Conservation (phyloP, 2,888 invertebrate species). For the Masnerella sp. region DNA sequence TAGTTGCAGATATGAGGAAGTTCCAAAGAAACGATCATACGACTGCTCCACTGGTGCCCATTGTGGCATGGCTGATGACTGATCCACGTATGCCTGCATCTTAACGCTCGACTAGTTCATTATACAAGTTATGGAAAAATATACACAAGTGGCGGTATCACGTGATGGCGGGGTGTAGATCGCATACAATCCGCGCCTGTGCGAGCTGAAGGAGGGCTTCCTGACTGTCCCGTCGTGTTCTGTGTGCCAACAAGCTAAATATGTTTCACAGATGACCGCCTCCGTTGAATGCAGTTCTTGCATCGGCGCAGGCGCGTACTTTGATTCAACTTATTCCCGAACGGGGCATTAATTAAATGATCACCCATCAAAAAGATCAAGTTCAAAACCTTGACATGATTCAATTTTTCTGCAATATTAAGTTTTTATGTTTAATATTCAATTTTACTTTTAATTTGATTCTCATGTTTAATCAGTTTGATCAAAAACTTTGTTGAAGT, state of each 20-base stretch:
- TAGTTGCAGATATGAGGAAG: background rate
- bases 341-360: no score
- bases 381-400: no score
- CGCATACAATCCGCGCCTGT: conserved; percentile 35
- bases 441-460: no score
- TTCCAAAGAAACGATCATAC: conserved; percentile 5
- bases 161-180: conserved; percentile 28
- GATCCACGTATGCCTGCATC: conserved; percentile 42
- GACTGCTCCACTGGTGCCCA: conserved; percentile 61
- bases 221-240: conserved; percentile 71
- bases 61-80: conserved; percentile 52
- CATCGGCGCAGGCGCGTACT: no score
- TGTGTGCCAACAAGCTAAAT: conserved; percentile 77
- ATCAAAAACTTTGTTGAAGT: no score
- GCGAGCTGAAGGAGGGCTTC: conserved; percentile 59
- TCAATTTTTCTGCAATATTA: no score
- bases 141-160: conserved; percentile 54
- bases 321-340: no score
- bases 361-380: no score
- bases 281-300: conserved; percentile 70
- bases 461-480: no score
- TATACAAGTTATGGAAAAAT: conserved; percentile 54
- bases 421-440: no score
- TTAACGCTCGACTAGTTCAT: conserved; percentile 57
- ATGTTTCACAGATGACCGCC: conserved; percentile 77